A percentile compares a stretch with the other conserved stretches of the same genome.
phyloP scores from a whole-genome alignment of 2,888 invertebrate genomes.

The Eutolmus rufibarbis region DNA sequence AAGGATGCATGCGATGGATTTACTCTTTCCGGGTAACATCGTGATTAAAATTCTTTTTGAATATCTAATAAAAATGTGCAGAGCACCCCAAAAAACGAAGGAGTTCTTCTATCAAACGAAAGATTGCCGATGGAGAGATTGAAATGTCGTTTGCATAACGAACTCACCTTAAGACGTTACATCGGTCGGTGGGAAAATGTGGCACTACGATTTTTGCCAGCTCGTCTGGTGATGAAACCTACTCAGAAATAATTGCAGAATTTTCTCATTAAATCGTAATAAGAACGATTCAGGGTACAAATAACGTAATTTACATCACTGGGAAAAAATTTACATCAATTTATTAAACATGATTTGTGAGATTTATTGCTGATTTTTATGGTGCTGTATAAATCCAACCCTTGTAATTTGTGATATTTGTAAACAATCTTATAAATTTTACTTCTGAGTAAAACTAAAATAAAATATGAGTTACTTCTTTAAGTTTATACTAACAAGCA shows the following conservation, averaged over 20 bases:
- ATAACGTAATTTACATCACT: not conserved
- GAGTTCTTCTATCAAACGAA: not conserved
- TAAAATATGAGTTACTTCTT: too few relatives aligned
- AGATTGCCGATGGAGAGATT: not conserved
- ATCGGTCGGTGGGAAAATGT: not conserved
- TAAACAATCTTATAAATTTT: too few relatives aligned
- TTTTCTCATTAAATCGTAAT: not conserved
- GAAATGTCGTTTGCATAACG: not conserved
- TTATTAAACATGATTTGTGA: not conserved
- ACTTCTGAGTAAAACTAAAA: too few relatives aligned
- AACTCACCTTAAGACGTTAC: not conserved
- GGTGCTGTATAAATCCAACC: too few relatives aligned
- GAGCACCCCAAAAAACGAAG: not conserved
- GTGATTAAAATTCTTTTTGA: conserved; percentile 3
- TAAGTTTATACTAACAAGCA: too few relatives aligned
- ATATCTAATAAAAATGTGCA: conserved; percentile 4
- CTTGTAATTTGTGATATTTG: too few relatives aligned
- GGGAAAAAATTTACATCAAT: not conserved
- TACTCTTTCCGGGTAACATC: not conserved
- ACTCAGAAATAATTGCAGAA: not conserved
- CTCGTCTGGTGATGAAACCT: not conserved
- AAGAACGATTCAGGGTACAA: not conserved
- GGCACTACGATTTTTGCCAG: not conserved
- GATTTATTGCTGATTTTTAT: too few relatives aligned
- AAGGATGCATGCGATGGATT: not conserved